Evolutionary conservation across 2,797 vertebrate genomes (phyloP), one percentile per base, ranked within the genome.

Genomic region (Sciurus carolinensis): DNA sequence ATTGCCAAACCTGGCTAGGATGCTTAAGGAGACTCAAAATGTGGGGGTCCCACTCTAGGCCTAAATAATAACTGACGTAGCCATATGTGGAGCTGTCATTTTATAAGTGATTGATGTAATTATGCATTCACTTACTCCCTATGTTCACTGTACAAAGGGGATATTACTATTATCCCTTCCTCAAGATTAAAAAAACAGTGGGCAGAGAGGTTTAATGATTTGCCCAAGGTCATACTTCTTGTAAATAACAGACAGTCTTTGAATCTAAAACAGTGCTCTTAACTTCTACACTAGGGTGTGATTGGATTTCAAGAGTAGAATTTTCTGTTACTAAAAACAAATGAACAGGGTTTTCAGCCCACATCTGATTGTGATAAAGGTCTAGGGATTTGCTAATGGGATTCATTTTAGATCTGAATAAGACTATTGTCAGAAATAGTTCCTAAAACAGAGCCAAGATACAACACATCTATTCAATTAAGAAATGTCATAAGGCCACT

Each of bases 301-400:
- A 8, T 22, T 89, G 54, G n/a, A 89, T 91, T 93, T 81, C 39
- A 59, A 91, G 52, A 77, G 36, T 36, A 36, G 36, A 36, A 77
- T 77, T 88, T 88, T 79, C 75, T 93, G 10, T 52, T 86, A 76
- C 26, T 50, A 71, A 80, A 72, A 69, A 75, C 24, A 44, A 64
- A 89, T n/a, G 39, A 76, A 67, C 20, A 87, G 26, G 14, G 15
- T 83, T 82, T 93, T 89, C 59, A 87, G 66, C 39, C 36, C 7
- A 54, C 8, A 9, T 13, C 26, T 47, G 12, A 85, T 76, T 50
- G 84, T 85, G 59, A n/a, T 33, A 33, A 47, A 90, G 39, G 67
- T 33, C 14, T 42, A 15, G 26, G 22, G 11, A 22, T 72, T n/a
- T 87, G 11, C 44, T 30, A 72, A 44, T 18, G 59, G 4, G 8